Evolutionary conservation across 2,797 vertebrate species (phyloP).

Genomic region (Tapera naevia): DNA sequence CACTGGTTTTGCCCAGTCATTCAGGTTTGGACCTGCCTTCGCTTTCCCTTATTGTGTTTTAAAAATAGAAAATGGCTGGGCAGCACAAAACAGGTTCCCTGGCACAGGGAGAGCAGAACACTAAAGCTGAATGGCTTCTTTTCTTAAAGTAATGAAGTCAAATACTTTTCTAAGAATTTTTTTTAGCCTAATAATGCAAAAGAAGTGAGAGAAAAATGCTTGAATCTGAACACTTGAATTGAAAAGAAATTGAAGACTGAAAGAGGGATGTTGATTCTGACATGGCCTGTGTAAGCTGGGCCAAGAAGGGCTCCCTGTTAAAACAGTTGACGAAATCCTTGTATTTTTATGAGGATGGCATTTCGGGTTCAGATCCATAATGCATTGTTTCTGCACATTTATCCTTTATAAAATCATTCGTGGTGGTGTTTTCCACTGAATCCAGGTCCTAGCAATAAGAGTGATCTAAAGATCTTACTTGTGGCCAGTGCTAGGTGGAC

Average conservation of each 20-base stretch:
- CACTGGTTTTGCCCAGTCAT: not conserved
- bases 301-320: not conserved
- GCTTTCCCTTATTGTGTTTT: not conserved
- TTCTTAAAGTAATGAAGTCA: not conserved
- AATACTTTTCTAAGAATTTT: not conserved
- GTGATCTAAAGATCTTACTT: not conserved
- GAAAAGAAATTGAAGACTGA: not conserved
- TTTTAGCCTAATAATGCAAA: not conserved
- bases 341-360: not conserved
- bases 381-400: not conserved
- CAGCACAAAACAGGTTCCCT: not conserved
- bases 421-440: not conserved
- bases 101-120: not conserved
- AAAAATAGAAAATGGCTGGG: not conserved
- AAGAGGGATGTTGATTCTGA: not conserved
- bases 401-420: not conserved
- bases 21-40: not conserved
- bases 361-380: not conserved
- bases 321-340: not conserved
- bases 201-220: not conserved
- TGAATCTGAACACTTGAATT: not conserved
- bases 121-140: not conserved
- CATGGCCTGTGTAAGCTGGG: not conserved
- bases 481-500: not conserved
- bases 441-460: not conserved